These are phyloP conservation scores for Drosophila lacicola DNA, from an alignment of 2,888 invertebrate genomes.

Conservation along the genomic window DNA sequence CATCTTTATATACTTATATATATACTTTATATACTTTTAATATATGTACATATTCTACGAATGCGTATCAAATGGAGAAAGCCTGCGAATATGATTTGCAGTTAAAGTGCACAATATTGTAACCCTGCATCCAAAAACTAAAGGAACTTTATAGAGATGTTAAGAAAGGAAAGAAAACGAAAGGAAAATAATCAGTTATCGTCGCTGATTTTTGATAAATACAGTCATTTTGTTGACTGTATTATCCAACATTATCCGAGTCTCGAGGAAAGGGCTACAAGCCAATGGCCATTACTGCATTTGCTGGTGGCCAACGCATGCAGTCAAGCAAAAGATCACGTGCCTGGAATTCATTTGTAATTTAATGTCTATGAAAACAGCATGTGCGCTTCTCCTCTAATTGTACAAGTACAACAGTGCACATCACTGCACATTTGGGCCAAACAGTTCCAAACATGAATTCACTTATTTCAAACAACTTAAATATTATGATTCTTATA, in stretches of 20 bases:
- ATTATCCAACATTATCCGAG: too few species aligned
- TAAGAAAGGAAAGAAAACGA: too few species aligned
- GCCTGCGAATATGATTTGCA: too few species aligned
- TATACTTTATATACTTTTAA: too few species aligned
- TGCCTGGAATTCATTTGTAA: slow-evolving; percentile 70
- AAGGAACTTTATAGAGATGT: too few species aligned
- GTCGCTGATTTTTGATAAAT: too few species aligned
- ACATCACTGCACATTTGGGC: slow-evolving; percentile 55
- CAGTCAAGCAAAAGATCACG: slow-evolving; percentile 67
- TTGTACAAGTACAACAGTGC: slow-evolving; percentile 47
- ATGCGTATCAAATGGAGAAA: too few species aligned
- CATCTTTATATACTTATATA: neutral
- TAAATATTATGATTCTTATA: slow-evolving; percentile 17
- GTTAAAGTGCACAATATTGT: too few species aligned
- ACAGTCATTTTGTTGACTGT: too few species aligned
- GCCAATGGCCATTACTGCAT: slow-evolving; percentile 7
- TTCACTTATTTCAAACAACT: slow-evolving; percentile 38
- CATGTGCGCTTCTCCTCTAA: slow-evolving; percentile 48
- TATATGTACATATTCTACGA: too few species aligned
- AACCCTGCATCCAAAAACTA: neutral
- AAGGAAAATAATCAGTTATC: too few species aligned
- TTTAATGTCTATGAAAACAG: slow-evolving; percentile 57
- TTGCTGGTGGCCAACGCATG: slow-evolving; percentile 42
- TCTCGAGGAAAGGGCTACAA: neutral
- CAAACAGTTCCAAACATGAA: slow-evolving; percentile 47